Base-by-base conservation (phyloP, 2,113 vertebrate genomes). In the Todiramphus chloris region DNA sequence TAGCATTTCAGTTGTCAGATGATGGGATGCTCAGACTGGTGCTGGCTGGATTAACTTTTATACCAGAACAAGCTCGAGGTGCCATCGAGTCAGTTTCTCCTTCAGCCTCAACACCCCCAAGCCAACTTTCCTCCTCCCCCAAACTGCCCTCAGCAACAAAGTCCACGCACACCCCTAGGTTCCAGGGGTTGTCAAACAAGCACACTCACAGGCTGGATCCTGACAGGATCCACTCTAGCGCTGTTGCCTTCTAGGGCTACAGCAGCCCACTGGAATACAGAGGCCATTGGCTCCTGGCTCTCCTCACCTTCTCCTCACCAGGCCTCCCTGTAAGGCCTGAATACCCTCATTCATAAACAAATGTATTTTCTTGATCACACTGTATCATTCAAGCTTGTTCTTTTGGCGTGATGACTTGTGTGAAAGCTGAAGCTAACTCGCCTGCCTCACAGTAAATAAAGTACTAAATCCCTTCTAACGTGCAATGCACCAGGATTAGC, bases 141-240 rank as follows among this genome's bases (percentile, higher is more conserved):
- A n/a, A 75, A 14, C 13, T 0, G 1, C 64, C 76, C 43, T 33
- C 48, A 31, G 2, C 1, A 2, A 51, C 1, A 0, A 39, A 68
- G 43, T 5, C 43, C 50, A 18, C 0, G 0, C 1, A 1, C 10
- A 10, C 28, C 18, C 0, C 0, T 0, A 2, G 12, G 18, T 39
- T 48, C 46, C 0, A 1, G 25, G n/a, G 25, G 39, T 2, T 17
- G 21, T 7, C 46, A 5, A 44, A 25, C 13, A 37, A 33, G 30
- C 24, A 12, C 0, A 0, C 19, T 16, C 14, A 1, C 17, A 60
- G 50, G 12, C 64, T 39, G 60, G n/a, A 5, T 18, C 9, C 6
- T 0, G 6, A 69, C 46, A 69, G 55, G 28, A 81, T 3, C 18
- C 0, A 0, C 82, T 20, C 17, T 11, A 41, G 41, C 3, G 2